Percentiles rank a stretch among this genome's conserved stretches.
phyloP scores from a whole-genome alignment of 2,797 vertebrate species.

The Oceanodroma leucorhoa region DNA sequence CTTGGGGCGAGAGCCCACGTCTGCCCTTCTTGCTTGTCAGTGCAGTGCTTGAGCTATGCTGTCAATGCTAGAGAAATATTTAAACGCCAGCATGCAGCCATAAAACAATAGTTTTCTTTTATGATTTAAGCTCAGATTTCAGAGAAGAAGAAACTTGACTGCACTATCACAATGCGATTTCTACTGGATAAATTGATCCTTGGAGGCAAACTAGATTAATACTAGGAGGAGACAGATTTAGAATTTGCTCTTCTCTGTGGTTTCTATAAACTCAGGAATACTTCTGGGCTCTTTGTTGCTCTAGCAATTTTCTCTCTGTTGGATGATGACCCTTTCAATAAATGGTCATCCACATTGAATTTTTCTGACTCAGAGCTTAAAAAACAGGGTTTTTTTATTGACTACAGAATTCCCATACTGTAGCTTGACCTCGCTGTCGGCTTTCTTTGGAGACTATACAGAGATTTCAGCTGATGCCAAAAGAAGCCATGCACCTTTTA shows the following conservation, averaged over 20 bases:
- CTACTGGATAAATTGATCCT: constrained; percentile 38
- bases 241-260: constrained; percentile 34
- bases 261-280: constrained; percentile 52
- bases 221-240: constrained; percentile 35
- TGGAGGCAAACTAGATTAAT: constrained; percentile 44
- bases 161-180: not conserved
- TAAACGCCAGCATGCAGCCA: not conserved
- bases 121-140: constrained; percentile 8
- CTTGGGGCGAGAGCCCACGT: not conserved
- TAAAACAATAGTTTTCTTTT: not conserved
- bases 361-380: constrained; percentile 48
- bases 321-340: constrained; percentile 68
- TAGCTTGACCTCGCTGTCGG: constrained; percentile 37
- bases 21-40: not conserved
- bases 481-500: constrained; percentile 54
- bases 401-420: constrained; percentile 44
- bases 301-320: constrained; percentile 59
- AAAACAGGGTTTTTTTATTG: constrained; percentile 29
- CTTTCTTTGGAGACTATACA: constrained; percentile 54
- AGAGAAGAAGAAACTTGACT: not conserved
- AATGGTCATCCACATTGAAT: constrained; percentile 57
- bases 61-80: not conserved
- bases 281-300: constrained; percentile 56
- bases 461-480: constrained; percentile 45
- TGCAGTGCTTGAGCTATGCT: not conserved